A percentile compares a stretch with the other conserved stretches of the same genome.
Evolutionary conservation across 2,113 vertebrate genomes (phyloP).

Genomic region (Rhinolophus ferrumequinum): DNA sequence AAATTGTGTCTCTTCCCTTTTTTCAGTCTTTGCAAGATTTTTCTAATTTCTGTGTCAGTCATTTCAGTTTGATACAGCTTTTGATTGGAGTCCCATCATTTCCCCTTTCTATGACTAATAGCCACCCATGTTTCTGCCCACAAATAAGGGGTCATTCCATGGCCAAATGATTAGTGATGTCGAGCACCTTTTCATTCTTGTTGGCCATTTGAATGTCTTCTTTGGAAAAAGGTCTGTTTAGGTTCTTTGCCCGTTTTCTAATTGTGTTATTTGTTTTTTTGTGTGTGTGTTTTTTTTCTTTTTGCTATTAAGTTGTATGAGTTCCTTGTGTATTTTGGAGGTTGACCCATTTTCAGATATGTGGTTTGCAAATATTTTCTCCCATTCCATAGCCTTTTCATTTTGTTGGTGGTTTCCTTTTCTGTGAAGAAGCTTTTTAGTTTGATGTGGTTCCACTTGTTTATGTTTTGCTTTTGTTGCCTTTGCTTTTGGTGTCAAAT

Average conservation of each 20-base stretch:
- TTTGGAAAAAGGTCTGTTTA: not conserved
- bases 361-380: not conserved
- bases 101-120: not conserved
- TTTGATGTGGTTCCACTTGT: not conserved
- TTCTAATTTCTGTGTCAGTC: not conserved
- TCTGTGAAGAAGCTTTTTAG: not conserved
- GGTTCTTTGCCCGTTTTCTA: not conserved
- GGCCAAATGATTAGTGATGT: not conserved
- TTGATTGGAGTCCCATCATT: not conserved
- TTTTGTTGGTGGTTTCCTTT: not conserved
- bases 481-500: not conserved
- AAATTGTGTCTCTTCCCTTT: not conserved
- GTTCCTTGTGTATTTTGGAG: not conserved
- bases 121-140: not conserved
- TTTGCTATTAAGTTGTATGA: not conserved
- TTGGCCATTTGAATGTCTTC: not conserved
- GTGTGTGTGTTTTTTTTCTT: not conserved
- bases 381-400: not conserved
- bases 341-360: not conserved
- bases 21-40: not conserved
- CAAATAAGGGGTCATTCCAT: not conserved
- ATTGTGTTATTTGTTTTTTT: not conserved
- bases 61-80: not conserved
- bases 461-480: not conserved
- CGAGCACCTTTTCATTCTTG: not conserved